These are phyloP conservation scores for Aselliscus stoliczkanus DNA, from an alignment of 2,797 vertebrate genomes.

Conservation along the genomic window DNA sequence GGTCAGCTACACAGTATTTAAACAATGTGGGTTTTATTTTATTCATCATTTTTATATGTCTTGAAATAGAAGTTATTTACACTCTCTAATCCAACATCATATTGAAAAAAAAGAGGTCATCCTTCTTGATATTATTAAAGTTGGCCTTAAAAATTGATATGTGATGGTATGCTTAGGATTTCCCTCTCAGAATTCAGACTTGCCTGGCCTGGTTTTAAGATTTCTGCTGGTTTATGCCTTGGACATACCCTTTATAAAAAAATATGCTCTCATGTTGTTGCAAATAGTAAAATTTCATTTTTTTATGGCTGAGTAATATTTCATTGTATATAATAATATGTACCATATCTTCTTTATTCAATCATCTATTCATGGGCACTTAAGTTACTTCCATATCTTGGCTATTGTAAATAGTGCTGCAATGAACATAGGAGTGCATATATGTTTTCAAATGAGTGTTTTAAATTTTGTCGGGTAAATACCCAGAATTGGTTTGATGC, in stretches of 20 bases:
- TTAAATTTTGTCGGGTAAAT: too few relatives aligned
- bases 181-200: not conserved
- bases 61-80: not conserved
- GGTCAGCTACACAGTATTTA: not conserved
- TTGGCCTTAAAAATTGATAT: not conserved
- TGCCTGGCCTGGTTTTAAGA: not conserved
- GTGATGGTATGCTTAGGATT: not conserved
- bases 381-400: too few relatives aligned
- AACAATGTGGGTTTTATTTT: not conserved
- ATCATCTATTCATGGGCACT: too few relatives aligned
- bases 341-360: too few relatives aligned
- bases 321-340: too few relatives aligned
- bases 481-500: too few relatives aligned
- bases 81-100: not conserved
- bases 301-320: too few relatives aligned
- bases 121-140: not conserved
- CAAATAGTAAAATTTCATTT: too few relatives aligned
- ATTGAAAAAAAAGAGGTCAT: not conserved
- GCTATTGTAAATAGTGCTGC: too few relatives aligned
- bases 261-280: not conserved
- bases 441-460: too few relatives aligned
- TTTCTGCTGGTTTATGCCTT: not conserved
- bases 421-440: too few relatives aligned
- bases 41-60: not conserved
- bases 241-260: not conserved